These are phyloP conservation scores for Schizaphis graminum DNA, from an alignment of 2,888 invertebrate species.

Conservation along the genomic window DNA sequence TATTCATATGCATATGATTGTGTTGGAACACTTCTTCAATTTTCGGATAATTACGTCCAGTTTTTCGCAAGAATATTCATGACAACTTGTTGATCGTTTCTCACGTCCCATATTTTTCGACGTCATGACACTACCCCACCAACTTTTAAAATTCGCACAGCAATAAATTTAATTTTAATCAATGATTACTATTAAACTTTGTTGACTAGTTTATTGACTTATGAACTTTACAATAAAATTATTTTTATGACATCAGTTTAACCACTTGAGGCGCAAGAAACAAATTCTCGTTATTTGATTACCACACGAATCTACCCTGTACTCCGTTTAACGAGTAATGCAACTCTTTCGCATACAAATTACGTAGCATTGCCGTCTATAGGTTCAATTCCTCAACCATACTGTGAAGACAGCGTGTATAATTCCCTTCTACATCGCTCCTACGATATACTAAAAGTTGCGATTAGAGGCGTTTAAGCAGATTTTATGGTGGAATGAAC, in stretches of 20 bases:
- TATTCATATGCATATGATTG: background rate
- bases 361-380: no score
- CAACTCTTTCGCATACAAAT: no score
- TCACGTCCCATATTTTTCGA: background rate
- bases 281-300: slow-evolving; percentile 37
- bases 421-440: no score
- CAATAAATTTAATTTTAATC: background rate
- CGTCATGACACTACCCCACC: background rate
- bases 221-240: background rate
- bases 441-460: no score
- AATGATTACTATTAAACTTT: background rate
- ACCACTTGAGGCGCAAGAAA: background rate
- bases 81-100: background rate
- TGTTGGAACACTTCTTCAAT: background rate
- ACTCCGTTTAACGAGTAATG: no score
- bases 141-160: background rate
- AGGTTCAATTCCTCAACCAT: no score
- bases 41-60: background rate
- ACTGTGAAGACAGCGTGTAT: no score
- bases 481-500: no score
- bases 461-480: no score
- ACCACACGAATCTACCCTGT: background rate
- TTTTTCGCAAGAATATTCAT: background rate
- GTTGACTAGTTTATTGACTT: background rate
- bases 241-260: background rate